Conservation (phyloP, 2,113 vertebrate species). For the Sebastes schlegelii region DNA sequence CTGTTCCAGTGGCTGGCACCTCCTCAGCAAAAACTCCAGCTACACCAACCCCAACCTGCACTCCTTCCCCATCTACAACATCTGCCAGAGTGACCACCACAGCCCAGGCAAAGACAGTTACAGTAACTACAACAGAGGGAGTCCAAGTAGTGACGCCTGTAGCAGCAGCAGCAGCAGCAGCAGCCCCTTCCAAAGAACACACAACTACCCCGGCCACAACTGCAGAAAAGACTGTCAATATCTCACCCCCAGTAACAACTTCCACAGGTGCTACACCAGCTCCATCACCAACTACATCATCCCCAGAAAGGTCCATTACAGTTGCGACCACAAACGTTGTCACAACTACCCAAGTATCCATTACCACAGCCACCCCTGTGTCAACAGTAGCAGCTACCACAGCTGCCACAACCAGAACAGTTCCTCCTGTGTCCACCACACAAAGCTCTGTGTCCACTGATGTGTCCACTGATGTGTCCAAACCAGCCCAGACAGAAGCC, state of each 20-base stretch:
- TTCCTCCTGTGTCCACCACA: slow-evolving; percentile 18
- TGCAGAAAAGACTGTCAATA: slow-evolving; percentile 18
- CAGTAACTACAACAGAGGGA: neutral
- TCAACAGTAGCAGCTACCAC: neutral
- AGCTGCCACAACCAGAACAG: neutral
- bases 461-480: neutral
- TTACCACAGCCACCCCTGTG: neutral
- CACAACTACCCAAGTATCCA: neutral
- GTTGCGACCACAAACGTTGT: neutral
- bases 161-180: neutral
- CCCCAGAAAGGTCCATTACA: neutral
- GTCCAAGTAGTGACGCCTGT: neutral
- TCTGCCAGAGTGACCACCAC: neutral
- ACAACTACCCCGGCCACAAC: neutral
- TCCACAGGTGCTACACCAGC: slow-evolving; percentile 21
- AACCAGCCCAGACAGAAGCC: neutral
- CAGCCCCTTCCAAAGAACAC: neutral
- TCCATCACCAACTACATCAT: slow-evolving; percentile 5
- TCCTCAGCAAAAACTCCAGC: neutral
- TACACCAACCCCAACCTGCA: neutral
- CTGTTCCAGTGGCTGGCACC: neutral
- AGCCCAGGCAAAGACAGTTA: neutral
- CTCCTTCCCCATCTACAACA: neutral
- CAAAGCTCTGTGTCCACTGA: slow-evolving; percentile 3
- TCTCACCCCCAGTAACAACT: neutral